A percentile compares a stretch with the other conserved stretches of the same genome.
These are phyloP conservation scores for Stratiomys singularior DNA, from an alignment of 2,888 invertebrate species.

Conservation along the genomic window DNA sequence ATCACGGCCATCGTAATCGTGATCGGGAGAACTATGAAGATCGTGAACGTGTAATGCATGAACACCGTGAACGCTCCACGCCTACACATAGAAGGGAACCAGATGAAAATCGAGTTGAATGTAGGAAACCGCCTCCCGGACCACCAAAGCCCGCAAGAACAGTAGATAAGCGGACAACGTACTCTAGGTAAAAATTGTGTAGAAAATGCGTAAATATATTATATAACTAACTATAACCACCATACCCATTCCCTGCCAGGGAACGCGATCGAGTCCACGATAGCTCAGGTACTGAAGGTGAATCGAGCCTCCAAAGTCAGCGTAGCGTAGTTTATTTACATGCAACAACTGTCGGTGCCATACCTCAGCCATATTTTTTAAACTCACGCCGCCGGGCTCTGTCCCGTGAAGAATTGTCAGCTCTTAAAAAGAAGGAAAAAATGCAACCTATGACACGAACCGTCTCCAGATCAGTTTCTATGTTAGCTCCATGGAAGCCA, in stretches of 20 bases:
- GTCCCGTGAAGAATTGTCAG: slow-evolving; percentile 81
- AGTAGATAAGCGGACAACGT: slow-evolving; percentile 57
- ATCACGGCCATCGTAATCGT: slow-evolving; percentile 27
- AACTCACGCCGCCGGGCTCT: slow-evolving; percentile 71
- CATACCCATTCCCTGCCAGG: too few species aligned
- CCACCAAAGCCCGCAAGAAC: slow-evolving; percentile 66
- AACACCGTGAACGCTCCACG: slow-evolving; percentile 48
- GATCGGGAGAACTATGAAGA: slow-evolving; percentile 6
- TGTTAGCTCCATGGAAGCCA: slow-evolving; percentile 87
- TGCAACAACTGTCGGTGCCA: slow-evolving; percentile 88
- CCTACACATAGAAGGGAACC: slow-evolving; percentile 51
- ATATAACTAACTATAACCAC: not conserved
- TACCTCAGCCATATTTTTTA: slow-evolving; percentile 77
- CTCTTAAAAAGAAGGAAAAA: slow-evolving; percentile 59
- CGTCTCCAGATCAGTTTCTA: slow-evolving; percentile 82
- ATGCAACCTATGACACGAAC: slow-evolving; percentile 71
- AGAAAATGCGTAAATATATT: not conserved
- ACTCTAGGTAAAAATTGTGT: slow-evolving; percentile 57
- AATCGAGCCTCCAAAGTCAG: slow-evolving; percentile 82
- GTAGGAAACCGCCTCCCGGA: slow-evolving; percentile 55
- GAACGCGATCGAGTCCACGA: slow-evolving; percentile 64
- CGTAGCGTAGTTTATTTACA: slow-evolving; percentile 86
- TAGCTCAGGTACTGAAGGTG: slow-evolving; percentile 75
- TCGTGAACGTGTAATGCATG: too few species aligned
- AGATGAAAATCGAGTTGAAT: slow-evolving; percentile 49